Evolutionary conservation across 2,797 vertebrate species (phyloP).

Genomic region (Dromococcyx pavoninus): DNA sequence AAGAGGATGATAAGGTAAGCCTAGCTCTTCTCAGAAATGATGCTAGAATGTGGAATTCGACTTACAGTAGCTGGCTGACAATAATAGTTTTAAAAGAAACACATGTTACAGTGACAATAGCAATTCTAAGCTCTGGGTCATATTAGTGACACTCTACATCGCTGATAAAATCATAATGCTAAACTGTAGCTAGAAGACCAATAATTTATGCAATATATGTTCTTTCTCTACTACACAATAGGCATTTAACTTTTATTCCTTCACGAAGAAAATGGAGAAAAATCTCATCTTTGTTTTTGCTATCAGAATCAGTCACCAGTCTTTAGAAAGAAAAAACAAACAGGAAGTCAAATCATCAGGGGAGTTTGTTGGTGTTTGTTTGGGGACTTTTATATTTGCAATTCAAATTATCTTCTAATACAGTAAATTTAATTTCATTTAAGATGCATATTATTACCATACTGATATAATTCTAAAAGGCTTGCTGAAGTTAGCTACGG

Average conservation of each 20-base stretch:
- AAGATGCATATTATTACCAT: not conserved
- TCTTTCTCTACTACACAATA: not conserved
- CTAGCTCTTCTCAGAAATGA: constrained; percentile 26
- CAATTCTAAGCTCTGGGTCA: constrained; percentile 46
- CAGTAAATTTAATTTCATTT: not conserved
- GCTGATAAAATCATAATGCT: constrained; percentile 42
- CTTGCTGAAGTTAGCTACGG: not conserved
- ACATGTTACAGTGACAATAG: constrained; percentile 37
- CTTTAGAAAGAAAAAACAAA: not conserved
- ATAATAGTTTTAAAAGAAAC: constrained; percentile 39
- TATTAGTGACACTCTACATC: not conserved
- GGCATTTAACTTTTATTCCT: not conserved
- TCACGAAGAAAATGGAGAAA: rapidly evolving
- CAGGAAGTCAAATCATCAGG: not conserved
- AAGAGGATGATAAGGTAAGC: constrained; percentile 44
- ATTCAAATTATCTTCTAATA: not conserved
- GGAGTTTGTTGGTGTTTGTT: not conserved
- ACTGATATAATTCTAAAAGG: not conserved
- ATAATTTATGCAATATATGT: not conserved
- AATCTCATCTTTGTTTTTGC: not conserved
- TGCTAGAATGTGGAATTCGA: constrained; percentile 17
- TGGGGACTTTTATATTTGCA: not conserved
- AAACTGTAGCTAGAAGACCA: constrained; percentile 16
- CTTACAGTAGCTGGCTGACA: constrained; percentile 23
- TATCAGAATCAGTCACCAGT: not conserved